Evolutionary conservation across 2,113 vertebrate genomes (phyloP), one percentile per base, ranked within the genome.

Genomic region (Hirundichthys speculiger): DNA sequence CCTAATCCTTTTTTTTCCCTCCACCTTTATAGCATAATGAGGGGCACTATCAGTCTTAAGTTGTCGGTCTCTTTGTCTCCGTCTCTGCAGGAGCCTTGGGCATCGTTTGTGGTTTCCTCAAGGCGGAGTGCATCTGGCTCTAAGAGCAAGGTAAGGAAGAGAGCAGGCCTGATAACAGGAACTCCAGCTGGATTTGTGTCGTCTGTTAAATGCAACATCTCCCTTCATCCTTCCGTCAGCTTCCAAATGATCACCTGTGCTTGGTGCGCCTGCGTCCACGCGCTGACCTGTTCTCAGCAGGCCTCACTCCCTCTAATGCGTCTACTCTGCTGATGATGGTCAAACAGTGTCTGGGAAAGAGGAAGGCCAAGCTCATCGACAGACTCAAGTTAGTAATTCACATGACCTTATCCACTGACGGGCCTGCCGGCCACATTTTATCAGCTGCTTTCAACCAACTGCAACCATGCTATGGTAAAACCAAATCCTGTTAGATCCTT

Each of bases 271-370:
- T 99, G 71, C 95, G 92, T 63, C 98, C 98, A 58, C 91, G 83
- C 19, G 82, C 50, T 48, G 80, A 93, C 75, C 92, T 99, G 4
- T 99, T 98, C 87, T 91, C 92, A 24, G 73, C 82, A 13, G 69
- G 79, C 59, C 86, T 99, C 80, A 93, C 89, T 27, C 84, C 94
- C 13, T 48, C 86, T 46, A 97, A 95, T 64, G 92, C 93, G 45
- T 30, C 86, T 42, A 86, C 90, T 13, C 93, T 98, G 86, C 48
- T 98, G 70, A 79, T 93, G 77, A 92, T 98, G 95, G 64, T 98
- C 72, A 97, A 95, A 85, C 97, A 98, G 59, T 98, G 93, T 86
- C 82, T 99, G 83, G 90, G 84, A 70, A 97, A 91, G 79, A 93
- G 93, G n/a, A 94, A 18, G 25, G 76, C 75, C 68, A 94, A 21